A percentile compares a stretch with the other conserved stretches of the same genome.
These are phyloP conservation scores for Chanos chanos DNA, from an alignment of 2,797 vertebrate species.

Conservation along the genomic window DNA sequence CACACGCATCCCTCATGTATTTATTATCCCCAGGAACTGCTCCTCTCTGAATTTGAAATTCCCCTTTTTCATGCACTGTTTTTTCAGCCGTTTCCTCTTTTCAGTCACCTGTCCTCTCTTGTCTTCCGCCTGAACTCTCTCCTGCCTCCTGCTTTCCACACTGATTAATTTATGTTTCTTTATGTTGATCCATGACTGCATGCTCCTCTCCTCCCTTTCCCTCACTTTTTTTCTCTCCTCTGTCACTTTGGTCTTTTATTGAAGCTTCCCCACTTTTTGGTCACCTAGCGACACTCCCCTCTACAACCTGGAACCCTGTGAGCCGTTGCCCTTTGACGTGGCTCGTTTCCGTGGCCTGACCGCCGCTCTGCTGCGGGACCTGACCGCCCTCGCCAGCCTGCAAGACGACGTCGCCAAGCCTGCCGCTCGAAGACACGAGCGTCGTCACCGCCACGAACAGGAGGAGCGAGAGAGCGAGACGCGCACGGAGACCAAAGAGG, in stretches of 20 bases:
- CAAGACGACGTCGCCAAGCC: slow-evolving; percentile 87
- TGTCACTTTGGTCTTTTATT: slow-evolving; percentile 84
- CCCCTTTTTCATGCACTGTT: neutral
- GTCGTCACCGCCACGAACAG: slow-evolving; percentile 42
- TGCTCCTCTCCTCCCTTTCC: slow-evolving; percentile 80
- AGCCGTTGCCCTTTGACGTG: slow-evolving; percentile 93
- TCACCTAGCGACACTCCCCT: slow-evolving; percentile 99
- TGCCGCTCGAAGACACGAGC: slow-evolving; percentile 81
- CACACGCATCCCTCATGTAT: too few species aligned
- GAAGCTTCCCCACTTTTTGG: slow-evolving; percentile 99
- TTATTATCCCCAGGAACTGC: too few species aligned
- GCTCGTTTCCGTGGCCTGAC: slow-evolving; percentile 91
- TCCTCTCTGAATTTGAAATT: neutral
- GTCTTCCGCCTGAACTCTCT: slow-evolving; percentile 44
- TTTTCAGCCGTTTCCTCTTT: slow-evolving; percentile 31
- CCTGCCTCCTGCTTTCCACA: slow-evolving; percentile 26
- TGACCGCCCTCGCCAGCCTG: slow-evolving; percentile 93
- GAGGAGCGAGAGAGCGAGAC: slow-evolving; percentile 65
- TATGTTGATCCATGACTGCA: slow-evolving; percentile 55
- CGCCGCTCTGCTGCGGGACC: slow-evolving; percentile 90
- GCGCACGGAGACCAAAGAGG: slow-evolving; percentile 65
- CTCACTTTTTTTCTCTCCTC: slow-evolving; percentile 93
- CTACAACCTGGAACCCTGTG: slow-evolving; percentile 97
- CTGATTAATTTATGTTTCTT: neutral
- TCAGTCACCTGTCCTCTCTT: slow-evolving; percentile 50